A percentile compares a stretch with the other conserved stretches of the same genome.
Evolutionary conservation across 2,888 invertebrate genomes (phyloP).

Genomic region (Apomyelois bistriatella): DNA sequence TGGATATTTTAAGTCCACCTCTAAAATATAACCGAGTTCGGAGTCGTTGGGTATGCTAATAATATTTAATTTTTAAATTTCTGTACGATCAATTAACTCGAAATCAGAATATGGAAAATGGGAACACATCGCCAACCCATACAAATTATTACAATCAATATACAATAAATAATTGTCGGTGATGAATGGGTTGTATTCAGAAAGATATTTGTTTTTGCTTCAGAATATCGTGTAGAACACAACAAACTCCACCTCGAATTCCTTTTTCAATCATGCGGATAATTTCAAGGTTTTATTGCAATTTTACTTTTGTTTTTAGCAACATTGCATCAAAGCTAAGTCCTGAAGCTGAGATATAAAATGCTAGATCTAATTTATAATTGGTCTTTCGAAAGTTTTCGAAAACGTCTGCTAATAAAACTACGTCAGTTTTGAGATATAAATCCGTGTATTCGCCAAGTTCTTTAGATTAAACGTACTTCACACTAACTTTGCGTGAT

Average conservation of each 20-base stretch:
- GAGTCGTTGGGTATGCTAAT: not conserved
- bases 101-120: slow-evolving; percentile 28
- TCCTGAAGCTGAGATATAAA: not conserved
- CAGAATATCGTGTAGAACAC: not conserved
- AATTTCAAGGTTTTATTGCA: not conserved
- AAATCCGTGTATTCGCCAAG: too few relatives aligned
- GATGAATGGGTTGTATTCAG: slow-evolving; percentile 13
- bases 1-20: slow-evolving; percentile 20
- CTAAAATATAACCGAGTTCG: slow-evolving; percentile 15
- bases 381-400: too few relatives aligned
- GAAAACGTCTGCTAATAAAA: too few relatives aligned
- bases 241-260: not conserved
- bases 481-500: too few relatives aligned
- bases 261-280: not conserved
- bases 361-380: too few relatives aligned
- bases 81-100: not conserved
- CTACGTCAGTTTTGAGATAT: too few relatives aligned
- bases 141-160: slow-evolving; percentile 35
- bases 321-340: not conserved
- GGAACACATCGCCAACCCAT: slow-evolving; percentile 33
- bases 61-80: too few relatives aligned
- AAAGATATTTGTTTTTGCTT: slow-evolving; percentile 1
- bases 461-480: too few relatives aligned
- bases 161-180: slow-evolving; percentile 26
- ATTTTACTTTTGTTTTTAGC: not conserved